Conservation (phyloP, 2,888 invertebrate species). For the Heliconius sara region DNA sequence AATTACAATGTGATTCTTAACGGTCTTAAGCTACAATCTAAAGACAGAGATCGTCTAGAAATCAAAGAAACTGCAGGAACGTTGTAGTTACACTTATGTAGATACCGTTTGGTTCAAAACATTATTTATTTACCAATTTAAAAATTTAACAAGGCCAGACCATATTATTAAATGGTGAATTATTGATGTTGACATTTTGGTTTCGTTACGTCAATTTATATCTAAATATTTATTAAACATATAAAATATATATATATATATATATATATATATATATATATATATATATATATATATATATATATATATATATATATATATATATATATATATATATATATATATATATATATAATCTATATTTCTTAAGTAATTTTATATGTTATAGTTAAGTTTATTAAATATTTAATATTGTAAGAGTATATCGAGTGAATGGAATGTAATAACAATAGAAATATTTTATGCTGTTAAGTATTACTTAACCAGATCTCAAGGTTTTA, state of each 20-base stretch:
- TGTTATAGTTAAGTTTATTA: not conserved
- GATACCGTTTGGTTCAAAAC: too few relatives aligned
- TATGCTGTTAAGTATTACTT: conserved; percentile 25
- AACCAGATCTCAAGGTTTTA: conserved; percentile 40
- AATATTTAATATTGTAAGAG: not conserved
- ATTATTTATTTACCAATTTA: too few relatives aligned
- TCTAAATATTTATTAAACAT: not conserved
- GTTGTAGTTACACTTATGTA: too few relatives aligned
- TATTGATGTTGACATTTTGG: not conserved
- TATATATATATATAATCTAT: not conserved
- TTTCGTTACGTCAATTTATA: not conserved
- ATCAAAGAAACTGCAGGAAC: too few relatives aligned
- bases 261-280: not conserved
- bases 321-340: not conserved
- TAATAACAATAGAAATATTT: conserved; percentile 14
- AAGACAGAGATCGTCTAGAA: too few relatives aligned
- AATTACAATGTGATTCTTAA: too few relatives aligned
- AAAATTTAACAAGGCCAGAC: too few relatives aligned
- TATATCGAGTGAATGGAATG: not conserved
- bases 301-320: not conserved
- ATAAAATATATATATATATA: not conserved
- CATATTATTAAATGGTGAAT: not conserved
- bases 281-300: not conserved
- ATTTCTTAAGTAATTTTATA: not conserved
- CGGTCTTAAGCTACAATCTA: too few relatives aligned